Evolutionary conservation across 2,797 vertebrate species (phyloP).

Genomic region (Platyrinchus mystaceus): DNA sequence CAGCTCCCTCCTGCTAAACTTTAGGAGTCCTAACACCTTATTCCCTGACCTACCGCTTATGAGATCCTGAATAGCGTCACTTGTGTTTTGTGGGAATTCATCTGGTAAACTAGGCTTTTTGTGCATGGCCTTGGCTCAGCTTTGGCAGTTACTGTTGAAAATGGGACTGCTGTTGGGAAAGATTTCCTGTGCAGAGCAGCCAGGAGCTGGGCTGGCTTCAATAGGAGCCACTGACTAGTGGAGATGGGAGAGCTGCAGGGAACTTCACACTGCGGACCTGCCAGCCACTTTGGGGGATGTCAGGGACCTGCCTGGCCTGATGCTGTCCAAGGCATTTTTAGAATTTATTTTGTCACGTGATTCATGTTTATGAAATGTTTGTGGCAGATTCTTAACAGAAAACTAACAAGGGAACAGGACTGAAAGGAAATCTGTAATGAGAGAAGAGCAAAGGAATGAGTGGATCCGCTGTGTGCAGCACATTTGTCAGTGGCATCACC

Average conservation of each 20-base stretch:
- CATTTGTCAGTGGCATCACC: rapidly evolving
- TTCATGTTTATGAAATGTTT: not conserved
- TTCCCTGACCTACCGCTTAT: constrained; percentile 53
- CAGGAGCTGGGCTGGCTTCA: constrained; percentile 38
- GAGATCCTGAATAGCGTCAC: constrained; percentile 47
- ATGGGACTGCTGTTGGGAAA: constrained; percentile 44
- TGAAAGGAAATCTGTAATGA: not conserved
- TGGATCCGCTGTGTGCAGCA: not conserved
- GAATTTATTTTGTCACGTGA: not conserved
- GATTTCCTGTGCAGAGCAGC: not conserved
- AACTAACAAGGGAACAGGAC: not conserved
- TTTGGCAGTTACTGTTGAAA: constrained; percentile 8
- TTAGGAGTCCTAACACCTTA: constrained; percentile 63
- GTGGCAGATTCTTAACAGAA: not conserved
- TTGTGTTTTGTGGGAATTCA: constrained; percentile 54
- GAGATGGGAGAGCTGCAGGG: constrained; percentile 11
- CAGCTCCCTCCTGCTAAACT: constrained; percentile 51
- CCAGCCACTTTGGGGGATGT: not conserved
- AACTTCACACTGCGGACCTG: not conserved
- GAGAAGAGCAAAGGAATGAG: not conserved
- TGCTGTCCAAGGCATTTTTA: not conserved
- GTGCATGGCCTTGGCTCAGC: constrained; percentile 8
- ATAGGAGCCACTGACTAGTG: not conserved
- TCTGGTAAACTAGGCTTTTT: constrained; percentile 55
- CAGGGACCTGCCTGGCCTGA: not conserved